These are phyloP conservation scores for Tetramorium simillimum DNA, from an alignment of 1,140 invertebrate genomes.

Conservation along the genomic window DNA sequence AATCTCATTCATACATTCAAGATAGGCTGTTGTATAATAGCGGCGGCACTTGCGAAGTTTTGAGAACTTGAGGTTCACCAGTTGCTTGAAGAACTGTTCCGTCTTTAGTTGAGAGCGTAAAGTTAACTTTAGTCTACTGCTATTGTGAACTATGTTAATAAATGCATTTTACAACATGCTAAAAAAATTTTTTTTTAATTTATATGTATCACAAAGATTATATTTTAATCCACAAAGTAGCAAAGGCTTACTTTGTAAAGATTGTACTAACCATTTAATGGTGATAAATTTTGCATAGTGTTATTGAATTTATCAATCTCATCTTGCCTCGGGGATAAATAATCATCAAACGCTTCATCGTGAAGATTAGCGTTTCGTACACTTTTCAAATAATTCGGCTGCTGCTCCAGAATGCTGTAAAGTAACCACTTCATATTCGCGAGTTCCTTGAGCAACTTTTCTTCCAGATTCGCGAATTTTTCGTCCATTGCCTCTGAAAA, in stretches of 20 bases:
- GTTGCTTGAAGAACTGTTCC: conserved; percentile 34
- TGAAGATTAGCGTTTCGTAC: neutral
- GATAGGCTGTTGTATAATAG: neutral
- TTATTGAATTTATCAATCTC: conserved; percentile 73
- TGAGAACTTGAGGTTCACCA: conserved; percentile 11
- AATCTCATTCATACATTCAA: conserved; percentile 10
- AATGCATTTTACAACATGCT: neutral
- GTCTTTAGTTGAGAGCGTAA: conserved; percentile 7
- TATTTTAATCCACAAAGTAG: neutral
- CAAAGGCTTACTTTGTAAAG: neutral
- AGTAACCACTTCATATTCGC: conserved; percentile 61
- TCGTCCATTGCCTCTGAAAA: conserved; percentile 74
- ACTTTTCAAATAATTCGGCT: conserved; percentile 2
- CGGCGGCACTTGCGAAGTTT: conserved; percentile 39
- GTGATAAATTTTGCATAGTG: conserved; percentile 56
- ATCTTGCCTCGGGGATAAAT: conserved; percentile 56
- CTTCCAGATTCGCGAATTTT: conserved; percentile 70
- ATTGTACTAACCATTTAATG: conserved; percentile 67
- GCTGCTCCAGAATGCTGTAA: conserved; percentile 21
- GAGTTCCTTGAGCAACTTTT: conserved; percentile 60
- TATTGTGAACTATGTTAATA: neutral
- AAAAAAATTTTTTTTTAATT: neutral
- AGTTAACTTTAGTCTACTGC: conserved; percentile 40
- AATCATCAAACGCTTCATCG: neutral
- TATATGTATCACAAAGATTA: neutral